Evolutionary conservation across 2,888 invertebrate species (phyloP), one percentile per base, ranked within the genome.

Genomic region (Dascillus cervinus): DNA sequence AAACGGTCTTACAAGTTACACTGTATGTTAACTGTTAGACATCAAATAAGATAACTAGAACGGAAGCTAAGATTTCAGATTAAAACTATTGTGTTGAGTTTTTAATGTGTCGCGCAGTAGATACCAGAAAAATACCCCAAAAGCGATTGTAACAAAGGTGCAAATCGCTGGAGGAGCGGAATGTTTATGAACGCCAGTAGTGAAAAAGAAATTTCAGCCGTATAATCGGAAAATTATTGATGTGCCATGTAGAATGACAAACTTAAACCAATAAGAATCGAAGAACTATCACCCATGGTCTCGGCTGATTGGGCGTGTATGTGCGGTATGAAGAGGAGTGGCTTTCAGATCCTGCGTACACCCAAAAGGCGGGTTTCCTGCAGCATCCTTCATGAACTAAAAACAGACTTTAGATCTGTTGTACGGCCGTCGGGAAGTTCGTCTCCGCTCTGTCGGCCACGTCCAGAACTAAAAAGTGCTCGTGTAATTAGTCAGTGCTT

Each of bases 341-440:
- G 44, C 39, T 32, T 43, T 39, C 38, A 29, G 46, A 41, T 42
- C 43, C 38, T 37, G 35, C 43, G 39, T 41, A 45, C 48, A 42
- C 45, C 48, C 41, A 37, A 22, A 24, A 37, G 57, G 57, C 44
- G 60, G 46, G 44, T 55, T 53, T 33, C 52, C 29, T 36, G 43
- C 64, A 62, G 62, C 62, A 62, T 64, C 62, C 62, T 57, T 53
- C 55, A 36, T 46, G 41, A 50, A 44, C 44, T 35, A 47, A 50
- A 50, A 47, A 51, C 54, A 50, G 46, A 46, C 46, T 41, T 43
- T 54, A 56, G 57, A 59, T 52, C 55, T 50, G 52, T 45, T 51
- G 45, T 57, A n/a, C n/a, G n/a, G 50, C 55, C 55, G 58, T 49
- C 55, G 56, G 55, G 47, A 56, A 60, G 55, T 40, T 32, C 32